These are phyloP conservation scores for Acestrorhynchus altus DNA, from an alignment of 2,797 vertebrate species.

Conservation along the genomic window DNA sequence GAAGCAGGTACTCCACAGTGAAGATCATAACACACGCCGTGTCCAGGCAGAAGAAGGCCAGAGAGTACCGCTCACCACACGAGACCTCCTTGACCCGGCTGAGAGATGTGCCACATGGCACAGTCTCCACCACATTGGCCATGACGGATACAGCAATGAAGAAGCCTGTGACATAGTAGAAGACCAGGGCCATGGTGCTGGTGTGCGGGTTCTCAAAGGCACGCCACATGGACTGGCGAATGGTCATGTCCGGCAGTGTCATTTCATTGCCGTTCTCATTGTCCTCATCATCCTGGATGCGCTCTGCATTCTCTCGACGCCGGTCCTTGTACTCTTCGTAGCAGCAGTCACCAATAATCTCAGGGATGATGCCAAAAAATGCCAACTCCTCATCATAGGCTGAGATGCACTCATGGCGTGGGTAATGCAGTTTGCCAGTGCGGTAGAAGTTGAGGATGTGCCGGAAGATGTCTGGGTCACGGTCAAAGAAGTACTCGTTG, in stretches of 20 bases:
- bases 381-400: slow-evolving; percentile 95
- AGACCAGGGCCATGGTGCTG: slow-evolving; percentile 93
- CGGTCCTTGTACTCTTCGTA: slow-evolving; percentile 98
- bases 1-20: slow-evolving; percentile 93
- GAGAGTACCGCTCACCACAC: slow-evolving; percentile 90
- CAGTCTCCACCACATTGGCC: slow-evolving; percentile 94
- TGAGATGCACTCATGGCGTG: slow-evolving; percentile 94
- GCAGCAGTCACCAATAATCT: slow-evolving; percentile 96
- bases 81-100: slow-evolving; percentile 81
- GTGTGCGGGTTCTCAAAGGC: slow-evolving; percentile 98
- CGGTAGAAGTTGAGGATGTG: slow-evolving; percentile 97
- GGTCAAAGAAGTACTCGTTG: slow-evolving; percentile 95
- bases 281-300: slow-evolving; percentile 91
- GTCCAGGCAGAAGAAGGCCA: slow-evolving; percentile 98
- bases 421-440: slow-evolving; percentile 93
- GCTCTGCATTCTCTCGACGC: slow-evolving; percentile 90
- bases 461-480: slow-evolving; percentile 95
- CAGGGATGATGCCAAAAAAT: slow-evolving; percentile 95
- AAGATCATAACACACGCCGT: slow-evolving; percentile 98
- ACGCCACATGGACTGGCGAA: slow-evolving; percentile 90
- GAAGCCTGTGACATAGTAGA: slow-evolving; percentile 98
- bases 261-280: slow-evolving; percentile 78
- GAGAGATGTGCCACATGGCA: slow-evolving; percentile 83
- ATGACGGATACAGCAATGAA: slow-evolving; percentile 97
- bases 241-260: slow-evolving; percentile 80